A percentile compares a stretch with the other conserved stretches of the same genome.
These are phyloP conservation scores for Brachymystax lenok DNA, from an alignment of 2,797 vertebrate genomes.

Conservation along the genomic window DNA sequence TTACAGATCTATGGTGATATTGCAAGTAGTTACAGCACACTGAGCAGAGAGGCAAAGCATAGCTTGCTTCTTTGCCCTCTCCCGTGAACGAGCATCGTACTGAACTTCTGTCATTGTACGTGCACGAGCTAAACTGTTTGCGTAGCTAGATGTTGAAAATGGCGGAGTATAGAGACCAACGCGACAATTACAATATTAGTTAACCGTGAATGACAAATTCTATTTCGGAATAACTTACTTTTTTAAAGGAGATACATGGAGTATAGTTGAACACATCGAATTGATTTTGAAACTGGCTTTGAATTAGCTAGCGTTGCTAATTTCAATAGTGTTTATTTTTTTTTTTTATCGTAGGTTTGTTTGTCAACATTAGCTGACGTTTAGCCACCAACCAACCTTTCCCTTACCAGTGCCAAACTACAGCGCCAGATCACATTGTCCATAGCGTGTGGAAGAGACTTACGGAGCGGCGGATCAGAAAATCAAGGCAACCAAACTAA, in stretches of 20 bases:
- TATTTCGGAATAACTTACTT: not conserved
- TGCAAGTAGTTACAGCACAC: not conserved
- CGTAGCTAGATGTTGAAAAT: constrained; percentile 64
- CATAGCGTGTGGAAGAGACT: constrained; percentile 20
- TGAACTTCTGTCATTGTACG: constrained; percentile 23
- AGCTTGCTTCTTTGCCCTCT: constrained; percentile 5
- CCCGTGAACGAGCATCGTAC: not conserved
- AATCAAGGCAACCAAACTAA: constrained; percentile 32
- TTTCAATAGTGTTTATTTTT: constrained; percentile 50
- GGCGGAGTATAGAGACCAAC: constrained; percentile 56
- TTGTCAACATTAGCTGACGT: constrained; percentile 73
- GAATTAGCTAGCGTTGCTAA: constrained; percentile 66
- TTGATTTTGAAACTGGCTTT: constrained; percentile 50
- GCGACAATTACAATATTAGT: constrained; percentile 33
- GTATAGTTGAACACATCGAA: constrained; percentile 4
- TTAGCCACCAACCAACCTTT: constrained; percentile 40
- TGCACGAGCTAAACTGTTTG: constrained; percentile 57
- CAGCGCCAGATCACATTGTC: constrained; percentile 20
- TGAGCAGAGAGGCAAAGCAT: not conserved
- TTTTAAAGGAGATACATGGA: not conserved
- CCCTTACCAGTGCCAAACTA: constrained; percentile 5
- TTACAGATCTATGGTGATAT: not conserved
- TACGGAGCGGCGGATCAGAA: constrained; percentile 37
- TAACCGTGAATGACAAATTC: constrained; percentile 4
- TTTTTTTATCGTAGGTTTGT: constrained; percentile 61